Conservation (phyloP, 2,888 invertebrate genomes). For the Leistus spinibarbis region DNA sequence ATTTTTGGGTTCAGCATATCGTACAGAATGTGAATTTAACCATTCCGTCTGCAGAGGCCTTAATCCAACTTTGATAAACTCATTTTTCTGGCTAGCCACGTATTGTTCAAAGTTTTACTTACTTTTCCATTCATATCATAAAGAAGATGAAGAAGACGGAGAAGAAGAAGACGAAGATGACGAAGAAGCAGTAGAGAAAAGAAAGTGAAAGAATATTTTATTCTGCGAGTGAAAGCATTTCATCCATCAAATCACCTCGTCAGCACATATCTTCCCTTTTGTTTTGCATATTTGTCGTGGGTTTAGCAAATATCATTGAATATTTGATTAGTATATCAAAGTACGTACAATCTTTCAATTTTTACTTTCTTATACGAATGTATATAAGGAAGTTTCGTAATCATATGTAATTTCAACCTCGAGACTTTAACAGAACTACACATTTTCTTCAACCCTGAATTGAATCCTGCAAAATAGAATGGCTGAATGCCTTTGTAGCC, state of each 20-base stretch:
- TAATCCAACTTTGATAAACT: not conserved
- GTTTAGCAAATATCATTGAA: not conserved
- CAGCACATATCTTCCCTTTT: not conserved
- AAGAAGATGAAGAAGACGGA: not conserved
- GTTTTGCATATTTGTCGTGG: not conserved
- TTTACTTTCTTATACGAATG: not conserved
- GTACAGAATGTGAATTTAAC: not conserved
- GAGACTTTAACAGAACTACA: no score
- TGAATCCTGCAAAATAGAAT: no score
- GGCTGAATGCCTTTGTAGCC: no score
- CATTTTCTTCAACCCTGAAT: no score
- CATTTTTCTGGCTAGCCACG: not conserved
- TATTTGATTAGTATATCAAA: not conserved
- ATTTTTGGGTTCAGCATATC: not conserved
- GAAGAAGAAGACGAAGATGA: not conserved
- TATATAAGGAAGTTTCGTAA: no score
- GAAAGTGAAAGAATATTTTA: not conserved
- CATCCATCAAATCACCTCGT: not conserved
- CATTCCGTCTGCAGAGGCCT: not conserved
- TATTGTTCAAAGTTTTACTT: not conserved
- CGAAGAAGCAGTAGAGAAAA: not conserved
- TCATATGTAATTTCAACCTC: no score
- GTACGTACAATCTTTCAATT: not conserved
- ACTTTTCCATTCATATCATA: not conserved
- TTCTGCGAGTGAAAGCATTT: not conserved